phyloP scores from a whole-genome alignment of 2,888 invertebrate species.

The Lithophane ornitopus region DNA sequence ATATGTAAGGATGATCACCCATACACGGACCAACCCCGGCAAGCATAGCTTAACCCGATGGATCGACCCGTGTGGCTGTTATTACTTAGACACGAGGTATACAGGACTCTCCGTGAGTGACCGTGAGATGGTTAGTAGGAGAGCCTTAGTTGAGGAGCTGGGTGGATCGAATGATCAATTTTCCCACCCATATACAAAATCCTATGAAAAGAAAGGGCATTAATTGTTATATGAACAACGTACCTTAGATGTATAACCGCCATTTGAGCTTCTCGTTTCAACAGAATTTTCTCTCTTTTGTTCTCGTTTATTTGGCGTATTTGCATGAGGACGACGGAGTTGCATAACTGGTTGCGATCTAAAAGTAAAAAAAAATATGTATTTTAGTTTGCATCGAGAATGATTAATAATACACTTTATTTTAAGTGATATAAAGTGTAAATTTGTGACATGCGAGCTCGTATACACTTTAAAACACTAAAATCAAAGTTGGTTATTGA shows the following conservation, averaged over 20 bases:
- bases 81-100: too few relatives aligned
- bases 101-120: too few relatives aligned
- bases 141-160: too few relatives aligned
- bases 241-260: conserved; percentile 18
- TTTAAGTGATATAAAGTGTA: background rate
- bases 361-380: background rate
- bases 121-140: too few relatives aligned
- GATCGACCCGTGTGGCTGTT: too few relatives aligned
- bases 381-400: background rate
- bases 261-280: background rate
- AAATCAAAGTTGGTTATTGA: background rate
- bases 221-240: background rate
- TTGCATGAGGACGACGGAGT: conserved; percentile 73
- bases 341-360: conserved; percentile 67
- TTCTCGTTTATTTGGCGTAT: conserved; percentile 24
- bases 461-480: background rate
- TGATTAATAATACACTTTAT: too few relatives aligned
- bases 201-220: background rate
- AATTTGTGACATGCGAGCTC: background rate
- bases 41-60: too few relatives aligned
- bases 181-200: too few relatives aligned
- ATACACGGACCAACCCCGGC: too few relatives aligned
- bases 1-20: too few relatives aligned
- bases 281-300: conserved; percentile 23
- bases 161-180: too few relatives aligned